phyloP scores from a whole-genome alignment of 2,113 vertebrate species.

The Paraplagusia blochii region DNA sequence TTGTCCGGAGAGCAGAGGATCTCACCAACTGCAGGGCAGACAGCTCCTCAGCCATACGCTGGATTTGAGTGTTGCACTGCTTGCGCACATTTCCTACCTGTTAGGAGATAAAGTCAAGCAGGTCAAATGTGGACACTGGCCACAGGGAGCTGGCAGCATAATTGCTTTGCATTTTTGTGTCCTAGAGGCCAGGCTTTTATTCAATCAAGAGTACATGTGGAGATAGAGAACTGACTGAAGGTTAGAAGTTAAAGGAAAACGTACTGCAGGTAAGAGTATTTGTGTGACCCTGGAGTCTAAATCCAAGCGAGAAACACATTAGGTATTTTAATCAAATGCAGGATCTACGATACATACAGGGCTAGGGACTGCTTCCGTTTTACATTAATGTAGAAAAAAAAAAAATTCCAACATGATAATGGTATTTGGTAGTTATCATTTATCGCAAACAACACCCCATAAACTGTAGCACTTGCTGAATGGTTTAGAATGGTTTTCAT shows the following conservation, averaged over 20 bases:
- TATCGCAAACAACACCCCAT: no score
- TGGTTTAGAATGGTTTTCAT: no score
- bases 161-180: constrained; percentile 2
- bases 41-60: constrained; percentile 84
- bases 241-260: constrained; percentile 3
- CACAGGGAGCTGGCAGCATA: background rate
- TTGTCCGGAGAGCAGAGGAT: constrained; percentile 1
- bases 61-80: constrained; percentile 83
- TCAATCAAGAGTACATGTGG: no score
- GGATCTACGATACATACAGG: no score
- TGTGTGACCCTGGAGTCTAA: background rate
- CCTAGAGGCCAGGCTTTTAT: background rate
- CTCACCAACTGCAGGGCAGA: constrained; percentile 86
- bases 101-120: constrained; percentile 23
- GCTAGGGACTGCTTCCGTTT: no score
- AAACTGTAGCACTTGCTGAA: no score
- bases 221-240: no score
- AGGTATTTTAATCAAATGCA: no score
- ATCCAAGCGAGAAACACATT: background rate
- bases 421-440: no score
- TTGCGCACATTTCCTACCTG: constrained; percentile 85
- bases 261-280: background rate
- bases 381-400: no score
- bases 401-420: no score
- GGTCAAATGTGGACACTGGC: constrained; percentile 5